Conservation (phyloP, 2,113 vertebrate species). For the Poecile atricapillus region DNA sequence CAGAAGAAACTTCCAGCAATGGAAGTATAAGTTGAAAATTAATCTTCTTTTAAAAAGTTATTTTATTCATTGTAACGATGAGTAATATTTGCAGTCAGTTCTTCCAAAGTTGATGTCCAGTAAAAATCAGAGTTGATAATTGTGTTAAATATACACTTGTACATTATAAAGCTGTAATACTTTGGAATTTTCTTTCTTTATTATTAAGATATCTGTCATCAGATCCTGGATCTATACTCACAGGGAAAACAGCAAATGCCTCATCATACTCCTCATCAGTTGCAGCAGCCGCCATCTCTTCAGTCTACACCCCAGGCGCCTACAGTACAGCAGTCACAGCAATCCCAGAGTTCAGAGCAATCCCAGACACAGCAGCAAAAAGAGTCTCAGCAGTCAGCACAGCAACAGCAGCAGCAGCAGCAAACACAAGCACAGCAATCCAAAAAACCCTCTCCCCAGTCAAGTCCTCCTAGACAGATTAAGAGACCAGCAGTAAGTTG, state of each 20-base stretch:
- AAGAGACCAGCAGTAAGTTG: constrained; percentile 88
- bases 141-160: background rate
- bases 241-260: constrained; percentile 98
- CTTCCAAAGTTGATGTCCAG: background rate
- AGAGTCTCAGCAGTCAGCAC: constrained; percentile 62
- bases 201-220: constrained; percentile 92
- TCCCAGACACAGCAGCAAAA: constrained; percentile 69
- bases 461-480: constrained; percentile 86
- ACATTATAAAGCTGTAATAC: background rate
- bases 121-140: background rate
- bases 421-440: constrained; percentile 76
- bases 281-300: constrained; percentile 77
- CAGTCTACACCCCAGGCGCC: constrained; percentile 73
- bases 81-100: background rate
- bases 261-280: constrained; percentile 87
- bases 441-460: constrained; percentile 90
- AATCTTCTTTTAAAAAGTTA: background rate
- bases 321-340: constrained; percentile 60
- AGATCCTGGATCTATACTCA: constrained; percentile 97
- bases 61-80: background rate
- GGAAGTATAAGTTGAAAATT: background rate
- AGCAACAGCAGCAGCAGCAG: constrained; percentile 55
- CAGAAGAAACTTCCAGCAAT: background rate
- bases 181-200: background rate
- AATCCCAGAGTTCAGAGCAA: constrained; percentile 64